These are phyloP conservation scores for Scaptomyza flava DNA, from an alignment of 2,888 invertebrate genomes.

Conservation along the genomic window DNA sequence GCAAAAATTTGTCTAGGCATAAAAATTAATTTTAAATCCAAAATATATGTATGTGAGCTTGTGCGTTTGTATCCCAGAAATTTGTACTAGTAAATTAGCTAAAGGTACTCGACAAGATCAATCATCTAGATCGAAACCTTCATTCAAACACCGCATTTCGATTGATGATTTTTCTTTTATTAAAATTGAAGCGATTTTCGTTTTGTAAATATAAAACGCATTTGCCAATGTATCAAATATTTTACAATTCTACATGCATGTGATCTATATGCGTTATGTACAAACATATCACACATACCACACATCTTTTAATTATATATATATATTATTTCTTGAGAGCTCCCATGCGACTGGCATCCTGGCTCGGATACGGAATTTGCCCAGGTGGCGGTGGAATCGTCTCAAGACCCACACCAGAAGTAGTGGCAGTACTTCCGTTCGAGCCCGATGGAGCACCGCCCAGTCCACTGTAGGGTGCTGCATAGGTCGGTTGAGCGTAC, in stretches of 20 bases:
- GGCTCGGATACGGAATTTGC: slow-evolving; percentile 96
- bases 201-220: slow-evolving; percentile 4
- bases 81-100: not conserved
- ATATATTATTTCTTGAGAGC: slow-evolving; percentile 85
- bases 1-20: slow-evolving; percentile 26
- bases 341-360: slow-evolving; percentile 97
- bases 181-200: slow-evolving; percentile 10
- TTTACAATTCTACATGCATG: not conserved
- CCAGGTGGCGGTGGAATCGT: slow-evolving; percentile 84
- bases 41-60: slow-evolving; percentile 12
- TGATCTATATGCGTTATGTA: not conserved
- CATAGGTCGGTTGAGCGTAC: slow-evolving; percentile 83
- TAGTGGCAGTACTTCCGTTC: slow-evolving; percentile 18
- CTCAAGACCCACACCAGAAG: slow-evolving; percentile 64
- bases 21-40: slow-evolving; percentile 29
- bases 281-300: slow-evolving; percentile 7
- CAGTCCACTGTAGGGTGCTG: slow-evolving; percentile 83
- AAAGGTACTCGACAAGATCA: too few relatives aligned
- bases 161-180: slow-evolving; percentile 3
- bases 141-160: not conserved
- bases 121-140: not conserved
- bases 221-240: slow-evolving; percentile 4
- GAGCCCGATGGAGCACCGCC: slow-evolving; percentile 59
- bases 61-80: not conserved
- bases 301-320: not conserved